Evolutionary conservation across 1,140 invertebrate genomes (phyloP), one percentile per base, ranked within the genome.

Genomic region (Nylanderia fulva): DNA sequence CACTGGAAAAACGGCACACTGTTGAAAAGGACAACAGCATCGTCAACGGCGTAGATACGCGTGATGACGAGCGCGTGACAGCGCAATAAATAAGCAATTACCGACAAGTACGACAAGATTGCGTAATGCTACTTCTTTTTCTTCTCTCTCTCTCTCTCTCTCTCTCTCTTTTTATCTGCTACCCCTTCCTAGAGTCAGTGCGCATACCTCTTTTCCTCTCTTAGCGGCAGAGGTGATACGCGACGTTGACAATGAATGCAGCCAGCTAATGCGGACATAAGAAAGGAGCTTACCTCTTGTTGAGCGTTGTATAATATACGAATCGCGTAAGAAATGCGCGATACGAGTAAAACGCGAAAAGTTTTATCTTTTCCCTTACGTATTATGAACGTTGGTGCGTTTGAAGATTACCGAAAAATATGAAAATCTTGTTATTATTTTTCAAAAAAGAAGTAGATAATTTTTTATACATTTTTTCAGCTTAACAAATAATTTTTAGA

Each of bases 61-160:
- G n/a, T 42, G 27, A 42, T 24, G 52, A 48, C 63, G n/a, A 58
- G 21, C n/a, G 66, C 71, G 82, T 74, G 45, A 85, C 69, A 79
- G 45, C 21, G 60, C 56, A 75, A 74, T 85, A 87, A 88, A 88
- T 84, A 88, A 84, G 72, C 72, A 84, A 88, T 88, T 88, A 84
- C 66, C 63, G 58, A 84, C 64, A 66, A 86, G 77, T 71, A 74
- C 52, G 86, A 75, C 54, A 75, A 71, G 45, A 86, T 86, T 88
- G 85, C 79, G 69, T 86, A 88, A 86, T 64, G 42, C 24, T 36
- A 45, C 54, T 56, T 24, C 27, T 24, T 42, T 39, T 9, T 60
- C 54, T 66, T 3, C 2, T 33, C 33, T 61, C 15, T 45, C 9
- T 29, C 29, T 66, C 9, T 72, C 13, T 24, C 21, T 48, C 45